These are phyloP conservation scores for Zaprionus bogoriensis DNA, from an alignment of 2,888 invertebrate genomes.

Conservation along the genomic window DNA sequence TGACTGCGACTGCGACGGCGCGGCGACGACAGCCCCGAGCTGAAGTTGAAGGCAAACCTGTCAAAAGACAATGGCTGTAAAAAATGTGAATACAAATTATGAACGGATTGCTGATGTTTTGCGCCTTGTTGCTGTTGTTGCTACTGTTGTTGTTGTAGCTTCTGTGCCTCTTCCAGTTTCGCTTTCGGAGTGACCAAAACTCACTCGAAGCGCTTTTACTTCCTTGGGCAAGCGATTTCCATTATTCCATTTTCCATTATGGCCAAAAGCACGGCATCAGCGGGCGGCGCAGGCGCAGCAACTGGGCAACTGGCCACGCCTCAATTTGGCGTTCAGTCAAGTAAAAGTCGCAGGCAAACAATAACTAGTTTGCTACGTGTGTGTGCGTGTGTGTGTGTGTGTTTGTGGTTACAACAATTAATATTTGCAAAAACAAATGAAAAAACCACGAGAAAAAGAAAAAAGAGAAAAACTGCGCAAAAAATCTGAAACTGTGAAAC, in stretches of 20 bases:
- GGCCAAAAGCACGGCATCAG: constrained; percentile 42
- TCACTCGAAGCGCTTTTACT: constrained; percentile 57
- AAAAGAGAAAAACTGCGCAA: constrained; percentile 30
- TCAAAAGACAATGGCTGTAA: constrained; percentile 71
- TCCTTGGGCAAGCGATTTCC: constrained; percentile 53
- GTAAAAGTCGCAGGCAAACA: constrained; percentile 68
- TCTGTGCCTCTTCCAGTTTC: background rate
- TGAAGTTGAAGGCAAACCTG: constrained; percentile 77
- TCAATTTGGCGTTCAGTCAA: constrained; percentile 64
- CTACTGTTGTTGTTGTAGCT: background rate
- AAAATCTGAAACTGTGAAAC: too few species aligned
- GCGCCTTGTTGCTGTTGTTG: background rate
- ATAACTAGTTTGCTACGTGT: constrained; percentile 56
- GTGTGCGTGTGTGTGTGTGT: constrained; percentile 13
- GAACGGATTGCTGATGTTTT: constrained; percentile 8
- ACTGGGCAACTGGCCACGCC: constrained; percentile 64
- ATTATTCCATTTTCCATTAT: constrained; percentile 60
- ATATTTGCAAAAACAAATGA: constrained; percentile 60
- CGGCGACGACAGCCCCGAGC: too few species aligned
- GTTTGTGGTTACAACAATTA: constrained; percentile 63
- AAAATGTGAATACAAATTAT: constrained; percentile 39
- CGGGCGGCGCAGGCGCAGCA: background rate
- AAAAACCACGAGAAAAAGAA: constrained; percentile 15
- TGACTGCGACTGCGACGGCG: constrained; percentile 54
- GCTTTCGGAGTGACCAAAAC: background rate